Evolutionary conservation across 1,140 invertebrate genomes (phyloP).

Genomic region (Zaprionus lachaisei): DNA sequence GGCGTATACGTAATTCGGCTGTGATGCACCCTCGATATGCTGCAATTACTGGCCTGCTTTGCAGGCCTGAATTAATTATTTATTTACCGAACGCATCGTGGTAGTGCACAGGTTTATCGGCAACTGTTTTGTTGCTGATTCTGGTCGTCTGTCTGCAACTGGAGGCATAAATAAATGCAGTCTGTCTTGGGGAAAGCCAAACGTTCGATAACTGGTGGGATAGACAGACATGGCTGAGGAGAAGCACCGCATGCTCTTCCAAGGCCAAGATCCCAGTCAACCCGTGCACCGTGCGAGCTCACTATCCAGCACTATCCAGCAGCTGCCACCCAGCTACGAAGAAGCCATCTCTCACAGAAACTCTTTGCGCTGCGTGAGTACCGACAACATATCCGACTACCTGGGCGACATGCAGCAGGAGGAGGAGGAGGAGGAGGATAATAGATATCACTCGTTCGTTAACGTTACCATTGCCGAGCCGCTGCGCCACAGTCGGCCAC

Average conservation of each 20-base stretch:
- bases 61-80: constrained; percentile 18
- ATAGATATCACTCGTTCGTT: constrained; percentile 31
- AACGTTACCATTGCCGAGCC: constrained; percentile 18
- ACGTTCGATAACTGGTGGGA: constrained; percentile 16
- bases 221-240: constrained; percentile 48
- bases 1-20: background rate
- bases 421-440: background rate
- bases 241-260: constrained; percentile 64
- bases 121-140: constrained; percentile 53
- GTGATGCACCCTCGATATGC: background rate
- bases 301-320: background rate
- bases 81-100: background rate
- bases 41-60: constrained; percentile 1
- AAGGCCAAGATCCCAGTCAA: constrained; percentile 51
- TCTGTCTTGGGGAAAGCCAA: constrained; percentile 4
- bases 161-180: constrained; percentile 18
- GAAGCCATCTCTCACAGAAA: constrained; percentile 31
- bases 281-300: background rate
- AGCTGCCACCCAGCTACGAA: constrained; percentile 49
- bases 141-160: background rate
- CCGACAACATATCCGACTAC: background rate
- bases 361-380: background rate
- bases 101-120: constrained; percentile 30
- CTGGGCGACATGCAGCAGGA: background rate
- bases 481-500: constrained; percentile 6